These are phyloP conservation scores for Sinotaia quadrata DNA, from an alignment of 2,888 invertebrate species.

Conservation along the genomic window DNA sequence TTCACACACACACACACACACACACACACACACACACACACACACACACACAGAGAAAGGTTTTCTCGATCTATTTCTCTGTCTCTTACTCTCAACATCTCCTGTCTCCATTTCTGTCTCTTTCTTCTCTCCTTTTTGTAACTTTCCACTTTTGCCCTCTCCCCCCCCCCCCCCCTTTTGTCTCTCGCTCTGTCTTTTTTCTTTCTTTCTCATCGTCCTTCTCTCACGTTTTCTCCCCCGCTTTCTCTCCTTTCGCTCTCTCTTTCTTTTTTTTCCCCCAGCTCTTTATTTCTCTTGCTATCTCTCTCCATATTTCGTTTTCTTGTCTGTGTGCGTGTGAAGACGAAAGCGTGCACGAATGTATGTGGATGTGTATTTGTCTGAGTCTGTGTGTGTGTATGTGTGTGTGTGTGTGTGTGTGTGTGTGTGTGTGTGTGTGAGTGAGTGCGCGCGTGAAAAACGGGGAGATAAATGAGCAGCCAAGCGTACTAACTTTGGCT, in stretches of 20 bases:
- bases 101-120: neutral
- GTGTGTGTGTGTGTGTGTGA: no score
- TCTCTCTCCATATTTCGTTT: neutral
- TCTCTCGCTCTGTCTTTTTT: neutral
- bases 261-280: neutral
- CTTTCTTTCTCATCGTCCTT: neutral
- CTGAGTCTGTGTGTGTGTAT: neutral
- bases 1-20: no score
- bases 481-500: no score
- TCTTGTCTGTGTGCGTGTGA: neutral
- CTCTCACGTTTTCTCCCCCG: neutral
- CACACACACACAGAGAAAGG: no score
- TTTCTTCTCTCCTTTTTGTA: slow-evolving; percentile 1
- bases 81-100: neutral
- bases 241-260: neutral
- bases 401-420: no score
- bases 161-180: neutral
- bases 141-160: no score
- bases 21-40: no score
- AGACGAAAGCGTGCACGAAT: no score
- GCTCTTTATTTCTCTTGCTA: neutral
- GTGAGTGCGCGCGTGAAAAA: no score
- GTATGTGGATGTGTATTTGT: no score
- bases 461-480: no score
- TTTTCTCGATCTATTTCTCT: neutral